Percentiles rank a stretch among this genome's conserved stretches.
These are phyloP conservation scores for Falco rusticolus DNA, from an alignment of 2,797 vertebrate genomes.

Conservation along the genomic window DNA sequence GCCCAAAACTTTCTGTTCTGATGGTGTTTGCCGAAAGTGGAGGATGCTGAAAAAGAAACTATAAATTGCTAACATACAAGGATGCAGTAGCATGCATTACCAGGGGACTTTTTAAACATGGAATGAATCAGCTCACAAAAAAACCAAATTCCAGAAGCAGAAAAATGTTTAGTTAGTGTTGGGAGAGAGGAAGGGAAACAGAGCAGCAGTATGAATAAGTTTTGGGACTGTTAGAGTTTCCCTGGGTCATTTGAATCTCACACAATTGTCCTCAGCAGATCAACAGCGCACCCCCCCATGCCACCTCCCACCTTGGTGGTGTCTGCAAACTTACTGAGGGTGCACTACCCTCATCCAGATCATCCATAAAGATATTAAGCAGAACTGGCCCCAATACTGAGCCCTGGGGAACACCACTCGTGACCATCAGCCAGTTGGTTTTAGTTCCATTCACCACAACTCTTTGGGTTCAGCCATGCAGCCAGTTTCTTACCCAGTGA, in stretches of 20 bases:
- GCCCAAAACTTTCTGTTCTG: background rate
- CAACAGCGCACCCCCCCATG: background rate
- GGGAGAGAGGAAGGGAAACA: background rate
- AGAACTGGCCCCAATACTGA: background rate
- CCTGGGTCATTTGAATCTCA: background rate
- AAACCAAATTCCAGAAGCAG: background rate
- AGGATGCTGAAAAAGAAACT: background rate
- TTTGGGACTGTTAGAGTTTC: background rate
- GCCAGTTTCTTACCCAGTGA: background rate
- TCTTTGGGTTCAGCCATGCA: background rate
- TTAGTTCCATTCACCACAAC: background rate
- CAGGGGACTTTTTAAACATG: background rate
- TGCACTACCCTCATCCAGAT: background rate
- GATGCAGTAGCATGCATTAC: background rate
- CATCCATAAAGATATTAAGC: background rate
- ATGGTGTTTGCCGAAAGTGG: background rate
- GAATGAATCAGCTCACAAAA: background rate
- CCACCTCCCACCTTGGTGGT: fast-evolving
- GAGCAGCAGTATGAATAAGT: background rate
- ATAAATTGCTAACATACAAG: background rate
- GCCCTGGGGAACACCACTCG: background rate
- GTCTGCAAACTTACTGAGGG: background rate
- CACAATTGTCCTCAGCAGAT: background rate
- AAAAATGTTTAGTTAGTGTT: background rate
- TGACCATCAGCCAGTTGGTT: background rate